Evolutionary conservation across 2,888 invertebrate species (phyloP), one percentile per base, ranked within the genome.

Genomic region (Oligia fasciuncula): DNA sequence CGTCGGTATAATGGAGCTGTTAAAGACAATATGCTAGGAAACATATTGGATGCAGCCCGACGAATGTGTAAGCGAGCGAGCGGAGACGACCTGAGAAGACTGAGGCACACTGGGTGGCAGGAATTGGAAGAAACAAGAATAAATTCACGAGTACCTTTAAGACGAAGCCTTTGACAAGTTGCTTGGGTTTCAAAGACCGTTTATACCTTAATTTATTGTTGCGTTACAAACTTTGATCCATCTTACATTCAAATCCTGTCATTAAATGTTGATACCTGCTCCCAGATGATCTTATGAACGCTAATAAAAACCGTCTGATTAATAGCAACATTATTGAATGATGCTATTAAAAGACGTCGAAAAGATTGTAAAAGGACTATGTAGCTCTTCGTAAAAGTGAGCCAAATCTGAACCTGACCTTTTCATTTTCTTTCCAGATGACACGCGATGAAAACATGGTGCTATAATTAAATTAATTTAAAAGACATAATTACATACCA

Each of bases 1-100:
- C 94, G 93, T 91, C 92, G 90, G 94, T 94, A 96, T 96, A 96
- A 96, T 96, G 95, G 96, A 95, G 95, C 96, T 95, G 96, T 96
- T 96, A 96, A 96, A 96, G 96, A 96, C 96, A 96, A 96, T 96
- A 96, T 95, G 95, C 95, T 93, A 91, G 94, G 95, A 94, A 96
- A 96, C 96, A 96, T 96, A 96, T 96, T 96, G 96, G 95, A 96
- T 96, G 96, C 96, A 96, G 96, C 94, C 92, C 94, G 94, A 92
- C 94, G 95, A 95, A 94, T 96, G 96, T 96, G 96, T 96, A 96
- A 96, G 96, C 95, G 96, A 95, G 95, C 95, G 94, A 91, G 93
- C 91, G 92, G 90, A 91, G 94, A 90, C 91, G 91, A 91, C 91
- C 89, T 80, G 81, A n/a, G 69, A 81, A 69, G 92, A 23, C 74